Evolutionary conservation across 2,113 vertebrate species (phyloP).

Genomic region (Nibea coibor): DNA sequence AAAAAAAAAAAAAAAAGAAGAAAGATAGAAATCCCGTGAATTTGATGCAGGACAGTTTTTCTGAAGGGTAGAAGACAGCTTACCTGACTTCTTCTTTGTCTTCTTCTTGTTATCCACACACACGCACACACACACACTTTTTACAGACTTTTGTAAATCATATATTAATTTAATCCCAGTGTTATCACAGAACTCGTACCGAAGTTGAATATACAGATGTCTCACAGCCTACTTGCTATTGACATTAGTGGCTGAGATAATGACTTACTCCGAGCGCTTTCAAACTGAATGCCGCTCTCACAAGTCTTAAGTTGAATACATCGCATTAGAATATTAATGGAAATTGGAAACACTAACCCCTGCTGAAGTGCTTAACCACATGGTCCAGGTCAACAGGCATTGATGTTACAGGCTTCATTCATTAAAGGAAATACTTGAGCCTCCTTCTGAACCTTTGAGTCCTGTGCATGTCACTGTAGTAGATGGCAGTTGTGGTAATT

Average conservation of each 20-base stretch:
- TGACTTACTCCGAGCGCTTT: conserved; percentile 45
- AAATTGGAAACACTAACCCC: conserved; percentile 53
- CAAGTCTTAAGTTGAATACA: conserved; percentile 40
- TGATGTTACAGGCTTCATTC: conserved; percentile 46
- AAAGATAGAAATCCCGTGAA: conserved; percentile 36
- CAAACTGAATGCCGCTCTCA: conserved; percentile 27
- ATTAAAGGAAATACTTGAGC: conserved; percentile 62
- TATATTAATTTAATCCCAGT: background rate
- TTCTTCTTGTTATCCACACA: background rate
- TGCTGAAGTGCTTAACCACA: conserved; percentile 54
- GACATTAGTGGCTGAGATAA: conserved; percentile 42
- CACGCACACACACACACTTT: conserved; percentile 4
- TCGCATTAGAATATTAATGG: conserved; percentile 56
- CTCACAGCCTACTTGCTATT: conserved; percentile 13
- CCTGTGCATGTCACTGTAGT: conserved; percentile 40
- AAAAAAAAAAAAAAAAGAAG: conserved; percentile 36
- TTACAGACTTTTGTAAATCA: background rate
- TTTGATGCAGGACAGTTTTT: conserved; percentile 38
- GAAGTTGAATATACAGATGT: conserved; percentile 1
- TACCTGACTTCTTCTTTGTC: conserved; percentile 24
- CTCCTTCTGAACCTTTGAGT: conserved; percentile 44
- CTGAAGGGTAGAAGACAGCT: conserved; percentile 18
- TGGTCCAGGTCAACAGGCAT: conserved; percentile 49
- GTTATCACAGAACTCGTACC: conserved; percentile 5
- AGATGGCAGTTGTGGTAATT: conserved; percentile 40